Percentiles rank a stretch among this genome's conserved stretches.
Conservation (phyloP, 2,888 invertebrate genomes). For the Nephrotoma guestfalica region DNA sequence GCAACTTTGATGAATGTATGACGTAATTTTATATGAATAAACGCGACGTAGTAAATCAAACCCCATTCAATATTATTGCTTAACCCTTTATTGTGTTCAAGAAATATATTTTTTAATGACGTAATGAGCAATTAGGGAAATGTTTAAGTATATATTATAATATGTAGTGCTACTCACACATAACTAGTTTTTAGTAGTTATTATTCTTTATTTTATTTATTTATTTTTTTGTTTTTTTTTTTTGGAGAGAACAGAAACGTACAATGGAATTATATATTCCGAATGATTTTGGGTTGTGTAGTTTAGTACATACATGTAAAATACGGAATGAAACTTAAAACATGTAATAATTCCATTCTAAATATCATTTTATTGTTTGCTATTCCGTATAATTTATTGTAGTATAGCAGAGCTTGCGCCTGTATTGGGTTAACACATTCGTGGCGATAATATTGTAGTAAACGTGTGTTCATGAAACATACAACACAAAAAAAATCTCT, state of each 20-base stretch:
- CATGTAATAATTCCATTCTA: neutral
- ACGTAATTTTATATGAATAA: neutral
- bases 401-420: neutral
- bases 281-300: neutral
- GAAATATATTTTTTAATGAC: neutral
- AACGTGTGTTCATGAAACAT: neutral
- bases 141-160: neutral
- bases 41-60: neutral
- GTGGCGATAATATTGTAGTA: neutral
- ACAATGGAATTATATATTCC: neutral
- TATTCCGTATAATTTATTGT: neutral
- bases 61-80: neutral
- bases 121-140: neutral
- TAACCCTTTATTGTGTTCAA: neutral
- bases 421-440: neutral
- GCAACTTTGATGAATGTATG: slow-evolving; percentile 3
- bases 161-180: neutral
- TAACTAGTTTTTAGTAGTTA: neutral
- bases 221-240: neutral
- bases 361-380: neutral
- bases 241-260: neutral
- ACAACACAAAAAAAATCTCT: neutral
- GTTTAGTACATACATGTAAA: neutral
- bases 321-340: neutral
- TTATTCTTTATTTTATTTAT: no score